These are phyloP conservation scores for Aphodius sticticus DNA, from an alignment of 2,888 invertebrate species.

Conservation along the genomic window DNA sequence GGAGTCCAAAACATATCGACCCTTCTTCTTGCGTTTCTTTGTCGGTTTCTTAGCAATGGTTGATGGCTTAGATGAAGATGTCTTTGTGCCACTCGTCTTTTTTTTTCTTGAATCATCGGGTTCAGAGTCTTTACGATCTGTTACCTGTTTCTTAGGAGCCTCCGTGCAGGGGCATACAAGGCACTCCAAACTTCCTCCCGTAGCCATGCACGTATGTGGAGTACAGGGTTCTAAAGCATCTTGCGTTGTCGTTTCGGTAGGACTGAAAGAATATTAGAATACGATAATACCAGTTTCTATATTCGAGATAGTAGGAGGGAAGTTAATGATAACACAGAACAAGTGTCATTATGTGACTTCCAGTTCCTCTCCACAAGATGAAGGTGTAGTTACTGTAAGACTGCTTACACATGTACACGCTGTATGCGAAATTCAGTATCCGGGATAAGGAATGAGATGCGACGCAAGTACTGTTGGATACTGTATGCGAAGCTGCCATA, in stretches of 20 bases:
- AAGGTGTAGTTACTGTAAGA: too few relatives aligned
- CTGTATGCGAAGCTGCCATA: too few relatives aligned
- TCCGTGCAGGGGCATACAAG: slow-evolving; percentile 30
- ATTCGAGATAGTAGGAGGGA: background rate
- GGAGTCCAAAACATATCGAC: slow-evolving; percentile 63
- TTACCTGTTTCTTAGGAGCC: slow-evolving; percentile 15
- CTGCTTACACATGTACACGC: too few relatives aligned
- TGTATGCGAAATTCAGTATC: too few relatives aligned
- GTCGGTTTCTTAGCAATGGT: slow-evolving; percentile 16
- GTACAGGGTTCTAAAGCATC: slow-evolving; percentile 33
- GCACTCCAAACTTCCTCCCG: slow-evolving; percentile 34
- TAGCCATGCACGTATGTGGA: slow-evolving; percentile 34
- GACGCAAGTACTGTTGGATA: too few relatives aligned
- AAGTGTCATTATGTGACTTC: too few relatives aligned
- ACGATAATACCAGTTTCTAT: background rate
- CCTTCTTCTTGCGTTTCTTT: slow-evolving; percentile 49
- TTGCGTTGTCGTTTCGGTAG: slow-evolving; percentile 7
- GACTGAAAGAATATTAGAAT: background rate
- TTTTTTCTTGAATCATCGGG: slow-evolving; percentile 11
- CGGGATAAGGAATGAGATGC: too few relatives aligned
- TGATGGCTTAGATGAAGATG: background rate
- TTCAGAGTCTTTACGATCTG: slow-evolving; percentile 16
- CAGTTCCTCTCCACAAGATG: too few relatives aligned
- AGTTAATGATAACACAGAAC: background rate
- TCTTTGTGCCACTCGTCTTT: slow-evolving; percentile 6